These are phyloP conservation scores for Octopus bimaculoides DNA, from an alignment of 1,140 invertebrate genomes.

Conservation along the genomic window DNA sequence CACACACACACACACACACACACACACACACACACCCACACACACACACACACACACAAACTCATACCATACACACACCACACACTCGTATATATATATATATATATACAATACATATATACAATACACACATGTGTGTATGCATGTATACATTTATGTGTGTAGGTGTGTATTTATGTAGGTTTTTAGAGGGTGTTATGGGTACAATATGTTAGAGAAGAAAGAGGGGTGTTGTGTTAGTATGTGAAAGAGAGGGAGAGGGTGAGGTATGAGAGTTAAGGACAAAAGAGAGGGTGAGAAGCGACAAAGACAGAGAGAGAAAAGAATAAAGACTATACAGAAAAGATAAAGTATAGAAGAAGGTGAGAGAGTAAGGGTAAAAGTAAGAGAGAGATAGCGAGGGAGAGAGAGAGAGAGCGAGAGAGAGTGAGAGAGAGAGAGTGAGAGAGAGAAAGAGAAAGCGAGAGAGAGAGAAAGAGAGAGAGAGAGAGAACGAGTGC, in stretches of 20 bases:
- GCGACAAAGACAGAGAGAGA: background rate
- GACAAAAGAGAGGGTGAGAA: slow-evolving; percentile 11
- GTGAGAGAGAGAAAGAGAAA: background rate
- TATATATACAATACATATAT: too few relatives aligned
- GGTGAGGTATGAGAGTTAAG: background rate
- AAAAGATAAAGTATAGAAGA: slow-evolving; percentile 9
- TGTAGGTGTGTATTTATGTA: too few relatives aligned
- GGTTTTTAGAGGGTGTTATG: background rate
- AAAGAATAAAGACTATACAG: background rate
- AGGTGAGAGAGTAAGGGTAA: background rate
- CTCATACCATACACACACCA: too few relatives aligned
- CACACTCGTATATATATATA: too few relatives aligned
- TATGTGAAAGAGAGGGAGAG: background rate
- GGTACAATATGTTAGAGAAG: background rate
- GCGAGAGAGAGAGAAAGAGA: slow-evolving; percentile 5
- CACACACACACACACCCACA: too few relatives aligned
- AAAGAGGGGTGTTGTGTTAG: background rate
- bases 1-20: too few relatives aligned
- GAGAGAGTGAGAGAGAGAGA: background rate
- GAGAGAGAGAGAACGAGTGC: background rate
- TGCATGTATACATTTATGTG: too few relatives aligned
- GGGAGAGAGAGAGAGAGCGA: background rate
- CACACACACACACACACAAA: too few relatives aligned
- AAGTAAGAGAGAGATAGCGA: background rate
- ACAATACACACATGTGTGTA: too few relatives aligned